These are phyloP conservation scores for Rhinolophus sinicus DNA, from an alignment of 2,113 vertebrate genomes.

Conservation along the genomic window DNA sequence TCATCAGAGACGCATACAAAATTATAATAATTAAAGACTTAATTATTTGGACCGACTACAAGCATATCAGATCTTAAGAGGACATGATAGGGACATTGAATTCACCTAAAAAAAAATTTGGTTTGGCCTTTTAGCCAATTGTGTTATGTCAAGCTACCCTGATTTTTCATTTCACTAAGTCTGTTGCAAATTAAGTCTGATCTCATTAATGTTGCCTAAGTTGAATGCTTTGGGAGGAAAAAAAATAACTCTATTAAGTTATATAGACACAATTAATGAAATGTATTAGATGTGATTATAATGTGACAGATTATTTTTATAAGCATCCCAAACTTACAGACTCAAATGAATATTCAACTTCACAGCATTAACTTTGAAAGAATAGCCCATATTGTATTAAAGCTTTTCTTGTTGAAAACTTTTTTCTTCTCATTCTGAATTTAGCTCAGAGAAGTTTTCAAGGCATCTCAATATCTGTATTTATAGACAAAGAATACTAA, in stretches of 20 bases:
- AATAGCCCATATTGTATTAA: neutral
- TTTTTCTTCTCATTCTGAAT: slow-evolving; percentile 15
- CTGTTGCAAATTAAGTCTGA: slow-evolving; percentile 71
- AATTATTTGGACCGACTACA: neutral
- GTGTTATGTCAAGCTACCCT: slow-evolving; percentile 66
- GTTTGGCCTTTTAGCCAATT: slow-evolving; percentile 58
- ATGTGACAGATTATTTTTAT: slow-evolving; percentile 72
- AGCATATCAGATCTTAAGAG: neutral
- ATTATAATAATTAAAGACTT: neutral
- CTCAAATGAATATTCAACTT: slow-evolving; percentile 58
- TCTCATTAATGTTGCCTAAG: slow-evolving; percentile 75
- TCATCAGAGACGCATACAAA: neutral
- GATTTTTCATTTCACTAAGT: slow-evolving; percentile 76
- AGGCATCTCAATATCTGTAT: neutral
- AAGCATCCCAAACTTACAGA: slow-evolving; percentile 59
- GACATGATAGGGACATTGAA: neutral
- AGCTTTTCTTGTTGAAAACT: neutral
- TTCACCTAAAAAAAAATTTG: neutral
- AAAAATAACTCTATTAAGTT: slow-evolving; percentile 68
- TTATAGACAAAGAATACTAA: neutral
- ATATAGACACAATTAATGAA: slow-evolving; percentile 74
- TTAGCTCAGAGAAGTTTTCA: neutral
- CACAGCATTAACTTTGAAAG: slow-evolving; percentile 37
- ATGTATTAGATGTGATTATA: slow-evolving; percentile 72
- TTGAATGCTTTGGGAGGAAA: slow-evolving; percentile 49